Evolutionary conservation across 2,113 vertebrate genomes (phyloP), one percentile per base, ranked within the genome.

Genomic region (Cranoglanis bouderius): DNA sequence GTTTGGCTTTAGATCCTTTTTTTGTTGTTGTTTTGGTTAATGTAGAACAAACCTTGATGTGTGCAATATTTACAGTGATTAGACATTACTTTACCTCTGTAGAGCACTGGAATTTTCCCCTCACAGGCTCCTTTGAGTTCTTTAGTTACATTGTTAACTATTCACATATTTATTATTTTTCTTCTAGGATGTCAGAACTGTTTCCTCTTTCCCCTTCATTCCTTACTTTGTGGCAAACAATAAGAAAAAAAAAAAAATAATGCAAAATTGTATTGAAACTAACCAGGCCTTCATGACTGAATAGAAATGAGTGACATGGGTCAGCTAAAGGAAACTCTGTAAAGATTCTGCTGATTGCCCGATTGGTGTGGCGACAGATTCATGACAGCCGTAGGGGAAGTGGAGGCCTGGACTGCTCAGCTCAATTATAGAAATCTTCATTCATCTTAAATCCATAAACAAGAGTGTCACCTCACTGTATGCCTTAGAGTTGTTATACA

Each of bases 391-490:
- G 13, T 55, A 82, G n/a, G 90, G 89, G 90, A 90, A 90, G 88
- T 70, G n/a, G 38, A 77, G 85, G 72, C 81, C 55, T 86, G 70
- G 63, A 32, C n/a, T 89, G 86, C 89, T 84, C 43, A 38, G 81
- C 57, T 74, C 87, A 88, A 90, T 92, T 89, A 92, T 67, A 80
- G 90, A 85, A 91, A 91, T 55, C 87, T 63, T 92, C 91, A 89
- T 93, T 93, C 90, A 91, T 92, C 85, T 85, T 43, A 63, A 74
- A 61, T 32, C 63, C 21, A 89, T 82, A 87, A 90, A 91, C 86
- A 91, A 59, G 80, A 65, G 3, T 86, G 81, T 82, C 67, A 63
- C 14, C 57, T 46, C 53, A 63, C 29, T 85, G 16, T 57, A 82
- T 85, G 40, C 43, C 21, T 84, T 4, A 46, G 38, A 67, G 40